Base-by-base conservation (phyloP, 2,113 vertebrate species). In the Sinosuthora webbiana region DNA sequence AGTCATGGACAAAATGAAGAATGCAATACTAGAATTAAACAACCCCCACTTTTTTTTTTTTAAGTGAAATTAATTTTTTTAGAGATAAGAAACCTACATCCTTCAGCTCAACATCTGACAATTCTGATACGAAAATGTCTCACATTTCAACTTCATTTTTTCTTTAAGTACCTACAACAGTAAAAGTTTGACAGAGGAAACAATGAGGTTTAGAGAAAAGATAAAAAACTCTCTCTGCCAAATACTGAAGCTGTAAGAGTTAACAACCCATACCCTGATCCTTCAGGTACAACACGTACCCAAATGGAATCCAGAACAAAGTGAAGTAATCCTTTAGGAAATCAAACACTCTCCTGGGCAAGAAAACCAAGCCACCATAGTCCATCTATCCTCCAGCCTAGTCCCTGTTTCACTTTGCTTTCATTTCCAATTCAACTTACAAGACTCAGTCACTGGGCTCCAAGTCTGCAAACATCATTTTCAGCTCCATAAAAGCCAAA, bases 31-130 rank as follows among this genome's bases (percentile, higher is more conserved):
- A 70, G 27, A 22, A 25, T 19, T 47, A 1, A 52, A 74, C 41
- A 64, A 37, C 2, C 0, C 6, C 2, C 3, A 15, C 6, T 5
- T 27, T 22, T 3, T 49, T 31, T 35, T 70, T 37, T 39, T 2
- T 4, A 62, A 1, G 15, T 19, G 2, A 50, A 57, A 47, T 16
- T 1, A 3, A 3, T 33, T 47, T 39, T 67, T 74, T 62, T 50
- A 87, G 17, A 22, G 12, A 7, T 27, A 50, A 55, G 11, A 88
- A 28, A 60, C 6, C 10, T 75, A 71, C 8, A 60, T 37, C 25
- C 27, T 69, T 86, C 53, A 60, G 27, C 30, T 35, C 4, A 20
- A 17, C 30, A 82, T 15, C 28, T 64, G 23, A 71, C 13, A 42
- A 55, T 39, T 78, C 11, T 47, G 39, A 59, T 35, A 53, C 39